Conservation (phyloP, 1,140 invertebrate genomes). For the Pollicipes pollicipes region DNA sequence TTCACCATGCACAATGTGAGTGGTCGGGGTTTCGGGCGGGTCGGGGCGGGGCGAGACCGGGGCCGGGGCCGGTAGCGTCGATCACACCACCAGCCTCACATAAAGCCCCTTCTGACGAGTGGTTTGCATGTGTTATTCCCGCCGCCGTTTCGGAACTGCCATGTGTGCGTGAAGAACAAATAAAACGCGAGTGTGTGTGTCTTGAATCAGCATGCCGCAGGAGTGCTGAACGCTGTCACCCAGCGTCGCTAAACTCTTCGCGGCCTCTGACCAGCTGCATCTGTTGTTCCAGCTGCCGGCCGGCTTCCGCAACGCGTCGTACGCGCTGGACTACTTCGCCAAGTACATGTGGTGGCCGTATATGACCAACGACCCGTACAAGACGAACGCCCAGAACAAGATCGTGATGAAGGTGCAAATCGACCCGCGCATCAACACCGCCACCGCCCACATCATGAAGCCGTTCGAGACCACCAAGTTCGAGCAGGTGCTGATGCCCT, state of each 20-base stretch:
- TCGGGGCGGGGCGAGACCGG: no score
- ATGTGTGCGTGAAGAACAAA: background rate
- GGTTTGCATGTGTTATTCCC: no score
- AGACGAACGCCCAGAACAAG: background rate
- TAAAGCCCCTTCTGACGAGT: no score
- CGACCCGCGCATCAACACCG: background rate
- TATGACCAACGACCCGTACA: background rate
- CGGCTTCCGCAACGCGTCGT: background rate
- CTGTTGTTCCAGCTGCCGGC: no score
- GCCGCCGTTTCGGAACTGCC: no score
- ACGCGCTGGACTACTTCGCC: background rate
- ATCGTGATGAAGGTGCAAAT: background rate
- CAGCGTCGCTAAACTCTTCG: background rate
- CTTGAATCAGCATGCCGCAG: background rate
- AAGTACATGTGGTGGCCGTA: background rate
- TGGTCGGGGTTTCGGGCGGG: no score
- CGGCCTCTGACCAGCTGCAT: background rate
- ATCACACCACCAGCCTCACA: no score
- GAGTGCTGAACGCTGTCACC: background rate
- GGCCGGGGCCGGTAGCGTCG: no score
- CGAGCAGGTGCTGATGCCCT: background rate
- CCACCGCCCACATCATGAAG: background rate
- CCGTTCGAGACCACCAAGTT: background rate
- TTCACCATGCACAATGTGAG: background rate
- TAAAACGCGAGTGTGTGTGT: background rate